Conservation (phyloP, 2,888 invertebrate genomes). For the Minunthozetes semirufus region DNA sequence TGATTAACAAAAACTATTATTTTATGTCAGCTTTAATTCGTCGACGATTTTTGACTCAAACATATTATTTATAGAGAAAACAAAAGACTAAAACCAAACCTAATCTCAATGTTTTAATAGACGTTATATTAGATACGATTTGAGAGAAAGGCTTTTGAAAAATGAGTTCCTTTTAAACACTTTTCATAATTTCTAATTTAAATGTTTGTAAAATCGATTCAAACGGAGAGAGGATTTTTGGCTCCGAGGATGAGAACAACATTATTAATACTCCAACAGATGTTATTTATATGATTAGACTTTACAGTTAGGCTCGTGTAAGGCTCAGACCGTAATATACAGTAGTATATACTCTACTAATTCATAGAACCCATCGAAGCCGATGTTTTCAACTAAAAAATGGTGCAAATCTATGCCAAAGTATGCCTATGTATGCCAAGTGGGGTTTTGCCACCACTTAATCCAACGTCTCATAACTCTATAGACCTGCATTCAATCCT, state of each 20-base stretch:
- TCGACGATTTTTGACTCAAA: background rate
- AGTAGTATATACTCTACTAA: no score
- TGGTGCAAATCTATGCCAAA: background rate
- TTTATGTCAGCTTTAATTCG: background rate
- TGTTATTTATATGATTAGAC: slow-evolving; percentile 4
- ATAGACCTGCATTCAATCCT: no score
- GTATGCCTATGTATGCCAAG: background rate
- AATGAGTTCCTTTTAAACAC: no score
- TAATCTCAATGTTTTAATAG: no score
- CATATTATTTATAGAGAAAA: background rate
- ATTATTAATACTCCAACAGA: slow-evolving; percentile 3
- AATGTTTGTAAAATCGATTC: background rate
- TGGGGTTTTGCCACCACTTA: slow-evolving; percentile 12
- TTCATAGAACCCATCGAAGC: no score
- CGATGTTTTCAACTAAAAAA: no score
- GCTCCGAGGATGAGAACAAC: slow-evolving; percentile 3
- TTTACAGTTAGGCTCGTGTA: slow-evolving; percentile 3
- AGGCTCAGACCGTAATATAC: background rate
- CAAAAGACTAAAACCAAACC: no score
- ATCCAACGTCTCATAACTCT: background rate
- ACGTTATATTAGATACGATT: no score
- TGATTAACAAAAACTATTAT: slow-evolving; percentile 12
- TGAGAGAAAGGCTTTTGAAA: no score
- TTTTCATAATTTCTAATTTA: background rate
- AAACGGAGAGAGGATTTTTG: background rate